These are phyloP conservation scores for Odontamblyopus lacepedii DNA, from an alignment of 2,797 vertebrate genomes.

Conservation along the genomic window DNA sequence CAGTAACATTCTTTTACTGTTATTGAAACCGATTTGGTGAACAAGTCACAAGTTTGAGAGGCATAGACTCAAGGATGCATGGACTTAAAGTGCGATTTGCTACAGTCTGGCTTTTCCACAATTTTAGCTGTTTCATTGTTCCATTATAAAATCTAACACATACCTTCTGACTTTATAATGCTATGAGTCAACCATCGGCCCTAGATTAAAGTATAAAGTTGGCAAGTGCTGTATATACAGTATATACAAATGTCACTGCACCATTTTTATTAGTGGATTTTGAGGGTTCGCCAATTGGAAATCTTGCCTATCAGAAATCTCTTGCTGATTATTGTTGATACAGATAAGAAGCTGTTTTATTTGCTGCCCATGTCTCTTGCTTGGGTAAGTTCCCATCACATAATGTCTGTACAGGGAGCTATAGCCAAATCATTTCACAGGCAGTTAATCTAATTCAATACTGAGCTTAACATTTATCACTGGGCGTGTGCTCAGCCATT, in stretches of 20 bases:
- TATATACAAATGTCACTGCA: background rate
- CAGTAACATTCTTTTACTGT: conserved; percentile 11
- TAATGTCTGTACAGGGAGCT: conserved; percentile 16
- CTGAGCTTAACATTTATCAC: conserved; percentile 17
- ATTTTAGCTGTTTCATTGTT: background rate
- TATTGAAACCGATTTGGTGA: conserved; percentile 2
- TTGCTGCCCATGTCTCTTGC: background rate
- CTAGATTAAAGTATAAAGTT: background rate
- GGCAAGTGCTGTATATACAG: background rate
- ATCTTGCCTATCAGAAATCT: conserved; percentile 2
- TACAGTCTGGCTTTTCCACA: background rate
- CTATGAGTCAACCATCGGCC: background rate
- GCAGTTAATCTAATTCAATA: conserved; percentile 33
- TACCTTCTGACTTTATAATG: conserved; percentile 2
- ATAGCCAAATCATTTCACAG: conserved; percentile 18
- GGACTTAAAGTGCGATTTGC: background rate
- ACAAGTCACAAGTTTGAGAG: conserved; percentile 1
- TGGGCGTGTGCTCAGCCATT: conserved; percentile 1
- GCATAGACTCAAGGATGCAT: background rate
- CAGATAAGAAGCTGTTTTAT: background rate
- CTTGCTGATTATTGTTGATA: background rate
- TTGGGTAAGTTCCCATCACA: conserved; percentile 3
- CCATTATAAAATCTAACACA: background rate
- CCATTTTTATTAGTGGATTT: background rate
- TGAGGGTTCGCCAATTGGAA: background rate